Evolutionary conservation across 2,888 invertebrate genomes (phyloP).

Genomic region (Pseudococcus jackbeardsleyi): DNA sequence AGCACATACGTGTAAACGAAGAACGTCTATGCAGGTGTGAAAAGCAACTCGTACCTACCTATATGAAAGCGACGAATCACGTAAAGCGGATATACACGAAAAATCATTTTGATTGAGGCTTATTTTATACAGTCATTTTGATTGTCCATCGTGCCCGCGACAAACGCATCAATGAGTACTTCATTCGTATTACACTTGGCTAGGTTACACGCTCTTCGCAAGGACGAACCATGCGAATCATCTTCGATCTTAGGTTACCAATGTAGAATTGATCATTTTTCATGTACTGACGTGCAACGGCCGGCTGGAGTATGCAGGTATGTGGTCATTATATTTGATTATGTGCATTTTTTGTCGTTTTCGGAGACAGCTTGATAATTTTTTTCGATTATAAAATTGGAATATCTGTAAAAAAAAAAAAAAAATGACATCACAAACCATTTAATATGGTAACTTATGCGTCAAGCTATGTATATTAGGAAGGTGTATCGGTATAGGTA

Average conservation of each 20-base stretch:
- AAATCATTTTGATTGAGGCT: constrained; percentile 54
- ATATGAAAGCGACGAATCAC: constrained; percentile 20
- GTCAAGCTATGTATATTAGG: no score
- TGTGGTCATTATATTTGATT: background rate
- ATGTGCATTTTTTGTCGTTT: background rate
- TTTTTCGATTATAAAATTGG: background rate
- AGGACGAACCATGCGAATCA: constrained; percentile 59
- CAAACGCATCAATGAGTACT: constrained; percentile 49
- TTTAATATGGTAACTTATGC: no score
- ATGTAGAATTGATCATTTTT: constrained; percentile 30
- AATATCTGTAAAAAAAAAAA: background rate
- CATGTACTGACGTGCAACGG: constrained; percentile 41
- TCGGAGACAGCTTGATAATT: background rate
- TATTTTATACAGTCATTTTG: constrained; percentile 52
- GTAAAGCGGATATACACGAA: constrained; percentile 32
- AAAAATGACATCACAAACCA: no score
- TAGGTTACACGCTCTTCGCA: constrained; percentile 29
- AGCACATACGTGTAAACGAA: constrained; percentile 31
- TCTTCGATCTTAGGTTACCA: constrained; percentile 25
- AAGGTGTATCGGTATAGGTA: no score
- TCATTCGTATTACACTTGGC: constrained; percentile 49
- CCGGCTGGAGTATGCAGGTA: constrained; percentile 48
- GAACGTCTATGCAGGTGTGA: constrained; percentile 1
- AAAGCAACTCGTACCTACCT: background rate
- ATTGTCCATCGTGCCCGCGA: constrained; percentile 44